Conservation (phyloP, 2,888 invertebrate genomes). For the Cheilosia grossa region DNA sequence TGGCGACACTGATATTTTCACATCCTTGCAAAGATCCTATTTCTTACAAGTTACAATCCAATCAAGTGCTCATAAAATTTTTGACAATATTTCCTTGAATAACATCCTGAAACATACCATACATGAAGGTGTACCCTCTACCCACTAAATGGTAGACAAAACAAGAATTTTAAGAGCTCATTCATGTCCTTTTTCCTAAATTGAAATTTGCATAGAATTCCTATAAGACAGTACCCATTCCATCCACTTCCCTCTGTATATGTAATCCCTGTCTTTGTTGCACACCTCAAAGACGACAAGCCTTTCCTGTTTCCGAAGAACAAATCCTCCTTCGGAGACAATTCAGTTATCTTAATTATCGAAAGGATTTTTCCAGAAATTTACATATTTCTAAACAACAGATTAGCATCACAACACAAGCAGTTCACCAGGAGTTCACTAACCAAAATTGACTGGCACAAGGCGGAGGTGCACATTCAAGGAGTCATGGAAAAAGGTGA, state of each 20-base stretch:
- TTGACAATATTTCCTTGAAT: constrained; percentile 26
- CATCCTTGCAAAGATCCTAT: constrained; percentile 16
- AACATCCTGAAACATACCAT: neutral
- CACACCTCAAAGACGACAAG: constrained; percentile 13
- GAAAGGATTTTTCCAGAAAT: constrained; percentile 51
- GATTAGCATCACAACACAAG: constrained; percentile 53
- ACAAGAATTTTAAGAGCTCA: constrained; percentile 35
- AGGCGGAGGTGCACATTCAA: constrained; percentile 7
- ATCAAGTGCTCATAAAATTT: constrained; percentile 52
- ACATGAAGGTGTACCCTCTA: constrained; percentile 18
- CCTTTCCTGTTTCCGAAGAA: constrained; percentile 21
- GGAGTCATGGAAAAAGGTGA: constrained; percentile 58
- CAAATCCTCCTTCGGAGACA: constrained; percentile 31
- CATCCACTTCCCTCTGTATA: neutral
- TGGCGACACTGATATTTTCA: constrained; percentile 31
- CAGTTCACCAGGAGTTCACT: constrained; percentile 33
- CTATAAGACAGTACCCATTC: constrained; percentile 53
- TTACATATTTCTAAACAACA: constrained; percentile 69
- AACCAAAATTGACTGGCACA: constrained; percentile 31
- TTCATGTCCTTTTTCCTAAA: constrained; percentile 35
- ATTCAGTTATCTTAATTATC: constrained; percentile 54
- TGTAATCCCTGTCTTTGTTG: constrained; percentile 32
- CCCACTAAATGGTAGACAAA: constrained; percentile 30
- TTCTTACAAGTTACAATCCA: constrained; percentile 25
- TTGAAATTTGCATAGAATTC: constrained; percentile 65